These are phyloP conservation scores for Dermolepida albohirtum DNA, from an alignment of 2,888 invertebrate species.

Conservation along the genomic window DNA sequence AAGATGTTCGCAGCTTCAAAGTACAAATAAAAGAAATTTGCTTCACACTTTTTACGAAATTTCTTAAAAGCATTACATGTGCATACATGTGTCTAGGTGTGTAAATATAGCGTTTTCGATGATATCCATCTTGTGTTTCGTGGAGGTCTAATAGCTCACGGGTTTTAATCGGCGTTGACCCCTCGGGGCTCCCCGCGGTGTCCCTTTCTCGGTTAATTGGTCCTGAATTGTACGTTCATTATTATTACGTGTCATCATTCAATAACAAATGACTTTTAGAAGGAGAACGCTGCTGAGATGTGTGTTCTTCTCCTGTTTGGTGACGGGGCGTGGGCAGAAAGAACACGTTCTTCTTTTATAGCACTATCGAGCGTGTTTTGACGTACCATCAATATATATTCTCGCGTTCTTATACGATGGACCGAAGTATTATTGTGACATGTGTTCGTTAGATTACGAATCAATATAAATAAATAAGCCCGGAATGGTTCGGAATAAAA, in stretches of 20 bases:
- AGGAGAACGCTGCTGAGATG: neutral
- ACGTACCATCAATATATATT: conserved; percentile 5
- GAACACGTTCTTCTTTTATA: neutral
- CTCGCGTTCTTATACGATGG: too few relatives aligned
- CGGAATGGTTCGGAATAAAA: too few relatives aligned
- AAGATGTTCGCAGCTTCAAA: too few relatives aligned
- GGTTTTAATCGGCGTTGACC: conserved; percentile 22
- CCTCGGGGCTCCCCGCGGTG: conserved; percentile 5
- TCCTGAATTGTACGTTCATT: conserved; percentile 26
- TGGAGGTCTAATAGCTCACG: conserved; percentile 27
- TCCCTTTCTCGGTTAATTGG: conserved; percentile 25
- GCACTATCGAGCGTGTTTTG: too few relatives aligned
- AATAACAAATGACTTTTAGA: conserved; percentile 21
- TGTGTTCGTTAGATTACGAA: too few relatives aligned
- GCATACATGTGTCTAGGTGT: too few relatives aligned
- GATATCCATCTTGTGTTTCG: neutral
- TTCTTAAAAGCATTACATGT: too few relatives aligned
- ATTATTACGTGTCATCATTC: conserved; percentile 24
- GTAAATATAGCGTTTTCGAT: too few relatives aligned
- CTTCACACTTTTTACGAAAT: too few relatives aligned
- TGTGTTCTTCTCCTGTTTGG: neutral
- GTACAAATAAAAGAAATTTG: too few relatives aligned
- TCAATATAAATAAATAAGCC: too few relatives aligned
- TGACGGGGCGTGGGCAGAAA: conserved; percentile 3
- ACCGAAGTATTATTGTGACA: too few relatives aligned